phyloP scores from a whole-genome alignment of 2,797 vertebrate species.

The Esox lucius region DNA sequence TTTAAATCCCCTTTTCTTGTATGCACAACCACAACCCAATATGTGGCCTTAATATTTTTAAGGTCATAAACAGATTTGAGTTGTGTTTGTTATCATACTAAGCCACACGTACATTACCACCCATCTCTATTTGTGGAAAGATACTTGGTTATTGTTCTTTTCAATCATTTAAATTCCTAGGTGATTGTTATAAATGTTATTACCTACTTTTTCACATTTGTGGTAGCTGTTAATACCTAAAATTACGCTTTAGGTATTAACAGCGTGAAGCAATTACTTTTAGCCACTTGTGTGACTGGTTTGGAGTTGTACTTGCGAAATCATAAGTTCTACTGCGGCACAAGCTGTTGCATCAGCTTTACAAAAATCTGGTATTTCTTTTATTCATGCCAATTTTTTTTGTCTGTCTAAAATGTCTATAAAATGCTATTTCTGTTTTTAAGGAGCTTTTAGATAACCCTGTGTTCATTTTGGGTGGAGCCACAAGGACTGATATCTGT shows the following conservation, averaged over 20 bases:
- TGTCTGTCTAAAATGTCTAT: not conserved
- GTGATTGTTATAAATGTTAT: not conserved
- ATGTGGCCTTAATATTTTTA: no score
- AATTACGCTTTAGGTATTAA: not conserved
- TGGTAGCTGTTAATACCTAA: not conserved
- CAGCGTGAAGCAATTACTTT: not conserved
- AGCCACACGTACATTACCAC: no score
- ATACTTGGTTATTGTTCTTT: no score
- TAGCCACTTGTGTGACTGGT: not conserved
- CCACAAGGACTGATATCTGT: slow-evolving; percentile 87
- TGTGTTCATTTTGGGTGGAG: slow-evolving; percentile 81
- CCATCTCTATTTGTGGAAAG: no score
- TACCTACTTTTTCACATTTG: no score
- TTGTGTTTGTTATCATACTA: no score
- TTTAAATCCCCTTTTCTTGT: not conserved
- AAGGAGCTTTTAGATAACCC: slow-evolving; percentile 82
- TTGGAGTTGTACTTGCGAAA: not conserved
- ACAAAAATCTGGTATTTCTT: not conserved
- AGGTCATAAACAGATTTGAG: no score
- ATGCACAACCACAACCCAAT: no score
- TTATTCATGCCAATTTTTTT: not conserved
- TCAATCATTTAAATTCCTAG: no score
- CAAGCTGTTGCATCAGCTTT: not conserved
- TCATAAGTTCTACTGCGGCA: not conserved
- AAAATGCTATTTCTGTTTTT: slow-evolving; percentile 18